These are phyloP conservation scores for Pheucticus melanocephalus DNA, from an alignment of 2,113 vertebrate species.

Conservation along the genomic window DNA sequence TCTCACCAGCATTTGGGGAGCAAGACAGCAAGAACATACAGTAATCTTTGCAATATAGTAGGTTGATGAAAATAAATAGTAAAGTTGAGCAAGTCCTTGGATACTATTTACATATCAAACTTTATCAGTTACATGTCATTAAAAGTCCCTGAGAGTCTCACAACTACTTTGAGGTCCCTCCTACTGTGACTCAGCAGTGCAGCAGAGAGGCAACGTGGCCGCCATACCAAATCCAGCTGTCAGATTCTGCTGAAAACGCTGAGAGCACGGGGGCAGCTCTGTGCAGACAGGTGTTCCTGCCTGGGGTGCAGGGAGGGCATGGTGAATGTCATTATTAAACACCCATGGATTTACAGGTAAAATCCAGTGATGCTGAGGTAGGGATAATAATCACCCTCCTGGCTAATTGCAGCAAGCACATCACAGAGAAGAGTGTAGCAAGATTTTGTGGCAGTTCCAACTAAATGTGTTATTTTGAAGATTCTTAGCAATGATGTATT, in stretches of 20 bases:
- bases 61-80: background rate
- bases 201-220: background rate
- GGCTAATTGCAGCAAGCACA: background rate
- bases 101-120: fast-evolving
- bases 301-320: background rate
- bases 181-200: background rate
- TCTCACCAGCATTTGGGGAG: background rate
- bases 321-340: background rate
- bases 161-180: background rate
- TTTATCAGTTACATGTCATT: background rate
- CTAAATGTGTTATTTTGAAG: background rate
- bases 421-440: background rate
- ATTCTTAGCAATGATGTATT: background rate
- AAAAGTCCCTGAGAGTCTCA: background rate
- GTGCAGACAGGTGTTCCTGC: background rate
- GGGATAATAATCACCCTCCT: background rate
- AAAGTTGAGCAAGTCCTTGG: background rate
- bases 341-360: background rate
- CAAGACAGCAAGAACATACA: background rate
- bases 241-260: background rate
- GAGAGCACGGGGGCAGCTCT: background rate
- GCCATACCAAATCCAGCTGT: background rate
- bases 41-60: background rate
- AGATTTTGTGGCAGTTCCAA: background rate
- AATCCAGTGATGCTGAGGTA: background rate